Conservation (phyloP, 2,797 vertebrate genomes). For the Galago senegalensis region DNA sequence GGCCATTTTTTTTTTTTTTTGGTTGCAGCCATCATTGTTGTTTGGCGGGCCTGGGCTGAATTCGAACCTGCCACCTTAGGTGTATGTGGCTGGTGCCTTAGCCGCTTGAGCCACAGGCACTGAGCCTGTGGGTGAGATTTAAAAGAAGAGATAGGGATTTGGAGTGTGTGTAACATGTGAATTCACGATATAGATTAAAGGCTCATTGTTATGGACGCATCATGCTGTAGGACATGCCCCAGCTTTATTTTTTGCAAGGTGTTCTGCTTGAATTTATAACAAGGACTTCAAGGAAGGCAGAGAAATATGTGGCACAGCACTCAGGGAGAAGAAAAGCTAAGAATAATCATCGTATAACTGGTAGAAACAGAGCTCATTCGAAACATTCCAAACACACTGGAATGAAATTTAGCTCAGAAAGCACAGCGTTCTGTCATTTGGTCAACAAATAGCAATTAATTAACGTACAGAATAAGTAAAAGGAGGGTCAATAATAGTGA, state of each 20-base stretch:
- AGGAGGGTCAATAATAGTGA: not conserved
- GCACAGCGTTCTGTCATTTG: not conserved
- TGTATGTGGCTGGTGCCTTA: no score
- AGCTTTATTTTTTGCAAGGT: not conserved
- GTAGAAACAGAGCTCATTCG: conserved; percentile 6
- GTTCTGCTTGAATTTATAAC: not conserved
- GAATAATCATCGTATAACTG: not conserved
- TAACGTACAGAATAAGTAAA: not conserved
- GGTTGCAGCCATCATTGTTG: no score
- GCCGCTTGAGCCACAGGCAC: no score
- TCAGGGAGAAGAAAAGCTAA: conserved; percentile 22
- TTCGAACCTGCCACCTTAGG: no score
- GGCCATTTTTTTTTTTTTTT: no score
- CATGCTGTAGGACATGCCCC: not conserved
- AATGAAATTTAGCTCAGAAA: conserved; percentile 52
- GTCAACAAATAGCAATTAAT: conserved; percentile 45
- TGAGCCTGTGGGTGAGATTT: not conserved
- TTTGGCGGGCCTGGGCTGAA: no score
- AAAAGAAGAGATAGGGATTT: not conserved
- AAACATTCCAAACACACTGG: not conserved
- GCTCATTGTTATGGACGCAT: not conserved
- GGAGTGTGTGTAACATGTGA: not conserved
- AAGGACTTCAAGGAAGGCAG: not conserved
- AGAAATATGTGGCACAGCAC: not conserved
- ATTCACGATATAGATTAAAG: not conserved